Evolutionary conservation across 2,113 vertebrate genomes (phyloP).

Genomic region (Lipophrys pholis): DNA sequence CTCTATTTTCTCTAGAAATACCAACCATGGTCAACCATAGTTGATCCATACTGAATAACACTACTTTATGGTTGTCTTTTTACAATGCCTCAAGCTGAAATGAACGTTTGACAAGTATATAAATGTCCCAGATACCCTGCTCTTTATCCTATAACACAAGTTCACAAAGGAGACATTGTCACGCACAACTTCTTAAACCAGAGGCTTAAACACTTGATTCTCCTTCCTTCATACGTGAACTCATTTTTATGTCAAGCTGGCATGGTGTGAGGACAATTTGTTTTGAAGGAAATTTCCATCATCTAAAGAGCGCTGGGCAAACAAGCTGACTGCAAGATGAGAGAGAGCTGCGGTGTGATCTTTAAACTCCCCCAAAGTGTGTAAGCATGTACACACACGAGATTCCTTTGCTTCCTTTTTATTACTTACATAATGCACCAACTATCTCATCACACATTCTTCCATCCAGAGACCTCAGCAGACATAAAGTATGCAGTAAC

Average conservation of each 20-base stretch:
- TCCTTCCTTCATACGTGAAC: not conserved
- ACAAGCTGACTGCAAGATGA: slow-evolving; percentile 14
- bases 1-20: slow-evolving; percentile 53
- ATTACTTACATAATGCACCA: slow-evolving; percentile 48
- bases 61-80: slow-evolving; percentile 58
- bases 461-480: slow-evolving; percentile 49
- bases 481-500: slow-evolving; percentile 66
- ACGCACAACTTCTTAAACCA: not conserved
- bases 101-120: slow-evolving; percentile 66
- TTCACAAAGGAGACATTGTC: not conserved
- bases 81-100: slow-evolving; percentile 47
- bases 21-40: slow-evolving; percentile 24
- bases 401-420: slow-evolving; percentile 42
- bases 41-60: slow-evolving; percentile 43
- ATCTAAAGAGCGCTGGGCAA: not conserved
- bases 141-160: slow-evolving; percentile 26
- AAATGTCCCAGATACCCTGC: slow-evolving; percentile 40
- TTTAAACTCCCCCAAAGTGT: slow-evolving; percentile 25
- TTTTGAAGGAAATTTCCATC: slow-evolving; percentile 7
- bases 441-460: slow-evolving; percentile 45
- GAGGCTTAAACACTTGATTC: not conserved
- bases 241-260: not conserved
- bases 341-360: slow-evolving; percentile 7
- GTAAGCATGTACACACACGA: slow-evolving; percentile 29
- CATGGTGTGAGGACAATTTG: not conserved